These are phyloP conservation scores for Proales similis DNA, from an alignment of 1,140 invertebrate species.

Conservation along the genomic window DNA sequence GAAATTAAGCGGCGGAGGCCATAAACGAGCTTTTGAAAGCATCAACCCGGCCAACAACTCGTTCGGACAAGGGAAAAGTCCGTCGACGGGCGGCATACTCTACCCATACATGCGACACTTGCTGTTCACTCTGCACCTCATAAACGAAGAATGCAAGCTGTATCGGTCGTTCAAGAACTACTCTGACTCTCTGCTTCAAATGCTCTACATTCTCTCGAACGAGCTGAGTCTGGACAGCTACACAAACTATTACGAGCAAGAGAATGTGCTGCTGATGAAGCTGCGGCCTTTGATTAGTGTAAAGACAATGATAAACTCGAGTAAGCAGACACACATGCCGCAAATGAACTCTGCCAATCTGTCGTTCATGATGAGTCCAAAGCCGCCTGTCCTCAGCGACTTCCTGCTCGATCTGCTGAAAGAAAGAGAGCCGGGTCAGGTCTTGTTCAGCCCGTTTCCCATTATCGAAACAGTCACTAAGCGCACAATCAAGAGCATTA, in stretches of 20 bases:
- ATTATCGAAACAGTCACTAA: constrained; percentile 13
- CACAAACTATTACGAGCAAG: constrained; percentile 33
- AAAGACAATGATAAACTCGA: not conserved
- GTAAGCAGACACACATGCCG: not conserved
- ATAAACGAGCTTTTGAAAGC: not conserved
- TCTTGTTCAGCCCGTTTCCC: constrained; percentile 1
- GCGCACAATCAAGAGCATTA: constrained; percentile 4
- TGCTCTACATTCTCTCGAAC: constrained; percentile 10
- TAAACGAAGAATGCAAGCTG: constrained; percentile 18
- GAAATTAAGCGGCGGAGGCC: not conserved
- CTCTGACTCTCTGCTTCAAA: not conserved
- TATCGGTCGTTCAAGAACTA: constrained; percentile 6
- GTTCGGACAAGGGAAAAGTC: too few relatives aligned
- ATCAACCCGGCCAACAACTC: too few relatives aligned
- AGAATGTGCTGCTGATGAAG: not conserved
- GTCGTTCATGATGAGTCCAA: constrained; percentile 5
- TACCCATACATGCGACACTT: constrained; percentile 21
- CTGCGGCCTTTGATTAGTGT: not conserved
- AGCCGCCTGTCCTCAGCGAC: constrained; percentile 7
- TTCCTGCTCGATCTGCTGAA: constrained; percentile 6
- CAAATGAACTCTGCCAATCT: not conserved
- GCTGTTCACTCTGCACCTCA: constrained; percentile 20
- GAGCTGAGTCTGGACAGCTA: not conserved
- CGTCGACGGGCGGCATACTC: constrained; percentile 16
- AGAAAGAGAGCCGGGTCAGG: not conserved